Base-by-base conservation (phyloP, 2,797 vertebrate genomes). In the Eidolon dupreanum region DNA sequence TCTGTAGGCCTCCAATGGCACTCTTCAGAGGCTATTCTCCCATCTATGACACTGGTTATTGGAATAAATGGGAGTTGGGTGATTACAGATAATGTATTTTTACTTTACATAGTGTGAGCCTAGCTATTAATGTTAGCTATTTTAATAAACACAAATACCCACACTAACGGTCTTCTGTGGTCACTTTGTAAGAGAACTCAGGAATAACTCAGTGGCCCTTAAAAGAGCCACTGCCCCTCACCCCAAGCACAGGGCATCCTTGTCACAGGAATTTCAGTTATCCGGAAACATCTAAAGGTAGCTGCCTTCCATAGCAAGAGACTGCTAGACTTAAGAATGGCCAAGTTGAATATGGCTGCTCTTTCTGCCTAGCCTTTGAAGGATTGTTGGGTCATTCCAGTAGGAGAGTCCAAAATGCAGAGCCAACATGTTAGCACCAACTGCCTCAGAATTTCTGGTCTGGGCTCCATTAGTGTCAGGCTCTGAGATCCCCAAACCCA, bases 11-110 rank as follows among this genome's bases (percentile, higher is more conserved):
- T 63, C 49, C 3, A 13, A 31, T 61, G 33, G 59, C 2, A 4
- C 81, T 61, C 28, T 57, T 92, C 63, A 3, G 82, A 92, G 31
- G 94, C 95, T 98, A 96, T 98, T 98, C 97, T 98, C 96, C 96
- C 93, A 79, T 95, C 93, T 95, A 59, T 96, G 97, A 97, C 83
- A 92, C 49, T 90, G 94, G 90, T 97, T 97, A 97, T 86, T 96
- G 95, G 82, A 96, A 97, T 85, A 92, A 74, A 86, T 88, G 57
- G 74, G 82, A 79, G 53, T 93, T 96, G 78, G 94, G 88, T 95
- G 93, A 96, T 96, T 94, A 94, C 20, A 94, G 94, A 83, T 74
- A 66, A 85, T 84, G 17, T 79, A 94, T 97, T 98, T 97, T 97
- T 43, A 95, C 89, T 95, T 97, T 65, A 68, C 55, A 88, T 90